These are phyloP conservation scores for Diloba caeruleocephala DNA, from an alignment of 2,888 invertebrate genomes.

Conservation along the genomic window DNA sequence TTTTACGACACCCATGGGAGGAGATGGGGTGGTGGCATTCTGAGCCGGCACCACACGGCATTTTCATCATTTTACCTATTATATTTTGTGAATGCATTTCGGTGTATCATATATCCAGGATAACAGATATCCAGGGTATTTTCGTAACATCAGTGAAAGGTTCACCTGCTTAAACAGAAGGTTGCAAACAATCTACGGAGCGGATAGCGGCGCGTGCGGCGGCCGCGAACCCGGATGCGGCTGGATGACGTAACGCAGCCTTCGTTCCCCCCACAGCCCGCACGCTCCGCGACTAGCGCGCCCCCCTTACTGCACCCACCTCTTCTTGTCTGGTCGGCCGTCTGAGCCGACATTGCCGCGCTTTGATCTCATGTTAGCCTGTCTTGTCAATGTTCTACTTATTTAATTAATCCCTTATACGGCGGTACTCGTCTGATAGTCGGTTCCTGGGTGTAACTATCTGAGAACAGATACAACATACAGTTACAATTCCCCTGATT, in stretches of 20 bases:
- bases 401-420: conserved; percentile 69
- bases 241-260: conserved; percentile 83
- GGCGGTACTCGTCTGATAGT: conserved; percentile 41
- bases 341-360: conserved; percentile 70
- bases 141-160: conserved; percentile 15
- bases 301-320: conserved; percentile 61
- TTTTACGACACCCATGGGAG: no score
- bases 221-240: conserved; percentile 88
- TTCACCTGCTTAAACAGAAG: conserved; percentile 42
- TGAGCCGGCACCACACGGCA: no score
- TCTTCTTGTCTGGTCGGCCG: conserved; percentile 79
- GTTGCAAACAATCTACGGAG: conserved; percentile 59
- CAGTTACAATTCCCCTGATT: conserved; percentile 46
- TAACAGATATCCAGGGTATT: neutral
- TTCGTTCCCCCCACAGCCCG: conserved; percentile 58
- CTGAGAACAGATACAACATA: conserved; percentile 41
- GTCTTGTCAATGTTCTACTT: conserved; percentile 54
- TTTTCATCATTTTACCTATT: no score
- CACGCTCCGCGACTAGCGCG: conserved; percentile 50
- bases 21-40: no score
- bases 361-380: conserved; percentile 67
- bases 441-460: conserved; percentile 38
- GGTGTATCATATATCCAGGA: conserved; percentile 3
- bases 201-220: conserved; percentile 75
- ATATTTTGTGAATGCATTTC: no score